Base-by-base conservation (phyloP, 2,888 invertebrate genomes). In the Caenorhabditis sinica region DNA sequence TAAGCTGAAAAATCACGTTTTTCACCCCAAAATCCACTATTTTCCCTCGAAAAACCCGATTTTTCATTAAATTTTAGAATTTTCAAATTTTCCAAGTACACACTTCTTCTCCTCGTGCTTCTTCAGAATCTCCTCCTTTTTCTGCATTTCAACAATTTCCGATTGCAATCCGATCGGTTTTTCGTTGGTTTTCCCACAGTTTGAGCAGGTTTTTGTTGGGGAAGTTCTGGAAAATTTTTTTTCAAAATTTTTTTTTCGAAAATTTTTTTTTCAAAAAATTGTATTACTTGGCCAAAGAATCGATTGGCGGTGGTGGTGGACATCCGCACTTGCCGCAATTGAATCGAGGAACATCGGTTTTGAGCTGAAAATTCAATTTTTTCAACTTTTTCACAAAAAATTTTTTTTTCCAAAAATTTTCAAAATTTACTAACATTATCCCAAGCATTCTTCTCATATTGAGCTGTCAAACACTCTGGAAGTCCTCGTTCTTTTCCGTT, bases 241-340 rank as follows among this genome's bases (percentile, higher is more conserved):
- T n/a, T n/a, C n/a, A n/a, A n/a, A n/a, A 56, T 36, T 40, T 25
- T 61, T 43, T 11, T 28, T 17, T 51, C 23, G n/a, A 17, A 30
- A 13, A 53, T 36, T 51, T 69, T n/a, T 13, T 60, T 23, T 58
- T n/a, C 0, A 17, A 53, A 25, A 6, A 25, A 36, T 3, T 23
- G 1, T 56, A n/a, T 53, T 53, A 75, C 74, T 53, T 33, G 13
- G 11, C 30, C 5, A 28, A 58, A 9, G 9, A 13, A 17, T 69
- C 75, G 33, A 63, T 28, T n/a, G 75, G 75, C 49, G 75, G 58
- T 53, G 69, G 73, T 20, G 66, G 73, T 20, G 81, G 75, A 61
- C 75, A 69, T 68, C 61, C 45, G 71, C 82, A 82, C 40, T 69
- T 53, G 11, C 53, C 65, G 58, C 82, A 82, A 13, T 11, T 11